phyloP scores from a whole-genome alignment of 2,888 invertebrate genomes.

The Acanthopleura granulata region DNA sequence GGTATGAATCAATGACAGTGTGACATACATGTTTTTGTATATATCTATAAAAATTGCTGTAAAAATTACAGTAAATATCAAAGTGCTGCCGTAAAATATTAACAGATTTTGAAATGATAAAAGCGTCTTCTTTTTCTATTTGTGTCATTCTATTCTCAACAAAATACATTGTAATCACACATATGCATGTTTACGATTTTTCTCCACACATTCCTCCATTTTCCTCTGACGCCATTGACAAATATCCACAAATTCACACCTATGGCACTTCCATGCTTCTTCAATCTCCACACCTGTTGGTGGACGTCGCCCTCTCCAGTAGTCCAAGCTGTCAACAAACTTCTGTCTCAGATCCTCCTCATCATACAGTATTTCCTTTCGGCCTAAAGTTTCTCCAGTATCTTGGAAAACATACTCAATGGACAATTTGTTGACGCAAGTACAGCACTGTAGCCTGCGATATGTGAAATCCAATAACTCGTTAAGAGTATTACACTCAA shows the following conservation, averaged over 20 bases:
- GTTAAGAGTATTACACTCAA: conserved; percentile 35
- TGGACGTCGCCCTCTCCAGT: conserved; percentile 56
- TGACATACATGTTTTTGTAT: no score
- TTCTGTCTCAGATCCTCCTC: conserved; percentile 39
- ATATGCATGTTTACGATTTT: conserved; percentile 28
- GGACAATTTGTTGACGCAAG: conserved; percentile 46
- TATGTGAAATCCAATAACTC: conserved; percentile 41
- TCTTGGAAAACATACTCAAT: conserved; percentile 63
- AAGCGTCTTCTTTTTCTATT: no score
- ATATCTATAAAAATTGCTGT: no score
- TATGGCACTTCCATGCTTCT: conserved; percentile 65
- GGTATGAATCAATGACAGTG: no score
- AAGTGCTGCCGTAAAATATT: no score
- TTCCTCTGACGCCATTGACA: conserved; percentile 63
- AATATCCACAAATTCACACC: conserved; percentile 57
- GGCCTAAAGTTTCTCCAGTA: conserved; percentile 41
- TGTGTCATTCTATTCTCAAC: no score
- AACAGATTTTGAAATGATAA: no score
- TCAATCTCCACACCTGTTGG: conserved; percentile 63
- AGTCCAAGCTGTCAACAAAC: conserved; percentile 41
- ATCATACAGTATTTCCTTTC: conserved; percentile 42
- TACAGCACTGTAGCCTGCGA: conserved; percentile 46
- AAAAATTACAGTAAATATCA: no score
- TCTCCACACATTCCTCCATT: conserved; percentile 38
- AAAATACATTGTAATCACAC: no score